phyloP scores from a whole-genome alignment of 1,140 invertebrate species.

The Orchestia grillus region DNA sequence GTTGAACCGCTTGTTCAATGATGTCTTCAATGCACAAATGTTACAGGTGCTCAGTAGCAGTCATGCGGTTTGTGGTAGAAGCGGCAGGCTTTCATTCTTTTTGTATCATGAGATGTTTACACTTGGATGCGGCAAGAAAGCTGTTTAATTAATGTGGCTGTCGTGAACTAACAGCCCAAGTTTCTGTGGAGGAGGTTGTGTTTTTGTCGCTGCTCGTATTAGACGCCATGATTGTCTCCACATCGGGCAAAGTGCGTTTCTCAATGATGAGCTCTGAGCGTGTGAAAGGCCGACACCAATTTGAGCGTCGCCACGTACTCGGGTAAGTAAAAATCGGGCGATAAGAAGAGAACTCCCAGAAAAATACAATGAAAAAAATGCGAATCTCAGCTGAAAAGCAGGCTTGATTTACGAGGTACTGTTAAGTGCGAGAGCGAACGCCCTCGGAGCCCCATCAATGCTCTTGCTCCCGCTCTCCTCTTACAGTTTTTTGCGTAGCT shows the following conservation, averaged over 20 bases:
- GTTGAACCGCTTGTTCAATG: neutral
- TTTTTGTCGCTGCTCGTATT: neutral
- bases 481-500: conserved; percentile 1
- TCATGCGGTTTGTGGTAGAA: neutral
- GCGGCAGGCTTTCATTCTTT: neutral
- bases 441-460: neutral
- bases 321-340: neutral
- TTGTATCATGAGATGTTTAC: conserved; percentile 5
- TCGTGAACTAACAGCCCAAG: neutral
- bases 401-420: conserved; percentile 30
- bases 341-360: neutral
- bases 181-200: neutral
- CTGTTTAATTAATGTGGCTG: neutral
- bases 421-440: conserved; percentile 47
- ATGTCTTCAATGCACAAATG: neutral
- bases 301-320: neutral
- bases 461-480: conserved; percentile 4
- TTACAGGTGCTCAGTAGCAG: neutral
- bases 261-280: conserved; percentile 24
- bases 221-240: conserved; percentile 25
- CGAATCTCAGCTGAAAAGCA: neutral
- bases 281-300: neutral
- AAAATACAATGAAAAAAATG: conserved; percentile 3
- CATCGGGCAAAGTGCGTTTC: neutral
- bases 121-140: neutral